Conservation (phyloP, 2,888 invertebrate genomes). For the Liopterus haemorrhoidalis region DNA sequence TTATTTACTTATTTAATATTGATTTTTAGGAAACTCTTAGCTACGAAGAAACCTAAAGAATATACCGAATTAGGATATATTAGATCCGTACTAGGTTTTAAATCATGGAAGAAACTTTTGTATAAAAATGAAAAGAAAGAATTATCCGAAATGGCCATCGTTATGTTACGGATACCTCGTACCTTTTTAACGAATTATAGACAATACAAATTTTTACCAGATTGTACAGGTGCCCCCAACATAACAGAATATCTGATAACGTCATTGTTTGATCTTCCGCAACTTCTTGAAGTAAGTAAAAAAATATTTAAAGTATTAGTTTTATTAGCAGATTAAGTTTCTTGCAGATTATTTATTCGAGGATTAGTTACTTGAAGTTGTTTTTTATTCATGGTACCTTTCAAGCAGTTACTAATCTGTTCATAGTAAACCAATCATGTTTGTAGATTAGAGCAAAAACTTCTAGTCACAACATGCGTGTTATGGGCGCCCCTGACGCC, state of each 20-base stretch:
- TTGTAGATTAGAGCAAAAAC: too few relatives aligned
- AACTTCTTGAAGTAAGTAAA: too few relatives aligned
- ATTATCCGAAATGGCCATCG: slow-evolving; percentile 9
- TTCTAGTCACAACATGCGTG: too few relatives aligned
- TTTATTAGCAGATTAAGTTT: too few relatives aligned
- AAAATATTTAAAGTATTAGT: too few relatives aligned
- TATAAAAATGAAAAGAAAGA: slow-evolving; percentile 12
- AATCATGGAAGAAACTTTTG: slow-evolving; percentile 17
- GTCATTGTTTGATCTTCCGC: slow-evolving; percentile 8
- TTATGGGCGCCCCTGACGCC: too few relatives aligned
- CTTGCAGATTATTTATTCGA: too few relatives aligned
- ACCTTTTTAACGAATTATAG: slow-evolving; percentile 8
- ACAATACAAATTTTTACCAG: slow-evolving; percentile 13
- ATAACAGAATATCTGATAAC: slow-evolving; percentile 8
- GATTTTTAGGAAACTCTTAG: slow-evolving; percentile 17
- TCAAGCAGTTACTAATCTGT: too few relatives aligned
- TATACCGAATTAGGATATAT: slow-evolving; percentile 16
- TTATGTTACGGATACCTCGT: slow-evolving; percentile 9
- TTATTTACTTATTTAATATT: background rate
- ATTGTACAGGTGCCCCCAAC: background rate
- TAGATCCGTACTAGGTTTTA: slow-evolving; percentile 13
- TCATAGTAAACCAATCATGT: too few relatives aligned
- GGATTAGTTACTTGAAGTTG: too few relatives aligned
- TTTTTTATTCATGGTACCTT: too few relatives aligned
- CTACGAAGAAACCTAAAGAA: slow-evolving; percentile 5